phyloP scores from a whole-genome alignment of 2,113 vertebrate species.

The Podarcis muralis region DNA sequence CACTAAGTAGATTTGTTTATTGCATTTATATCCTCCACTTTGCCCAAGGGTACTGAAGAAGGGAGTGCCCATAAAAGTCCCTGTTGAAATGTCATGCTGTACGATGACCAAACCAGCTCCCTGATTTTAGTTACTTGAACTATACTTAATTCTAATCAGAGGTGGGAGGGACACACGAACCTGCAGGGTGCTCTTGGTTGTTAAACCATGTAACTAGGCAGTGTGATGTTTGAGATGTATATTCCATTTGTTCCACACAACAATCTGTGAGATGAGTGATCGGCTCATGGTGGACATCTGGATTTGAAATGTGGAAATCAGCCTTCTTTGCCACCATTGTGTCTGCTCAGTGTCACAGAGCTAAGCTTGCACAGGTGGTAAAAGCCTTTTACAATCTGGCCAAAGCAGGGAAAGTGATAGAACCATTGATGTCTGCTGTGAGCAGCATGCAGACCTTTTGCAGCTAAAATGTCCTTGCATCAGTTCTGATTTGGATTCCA shows the following conservation, averaged over 20 bases:
- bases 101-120: background rate
- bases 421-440: background rate
- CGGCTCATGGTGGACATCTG: background rate
- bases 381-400: background rate
- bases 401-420: background rate
- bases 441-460: background rate
- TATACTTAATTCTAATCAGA: too few species aligned
- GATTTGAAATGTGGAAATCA: background rate
- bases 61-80: background rate
- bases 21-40: too few species aligned
- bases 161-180: too few species aligned
- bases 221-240: too few species aligned
- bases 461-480: background rate
- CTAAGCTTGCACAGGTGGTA: background rate
- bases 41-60: background rate
- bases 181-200: too few species aligned
- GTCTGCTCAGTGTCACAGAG: background rate
- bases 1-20: too few species aligned
- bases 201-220: too few species aligned
- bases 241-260: too few species aligned
- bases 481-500: background rate
- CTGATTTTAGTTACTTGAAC: background rate
- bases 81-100: background rate
- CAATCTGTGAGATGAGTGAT: background rate
- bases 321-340: background rate